Evolutionary conservation across 2,797 vertebrate species (phyloP), one percentile per base, ranked within the genome.

Genomic region (Cygnus olor): DNA sequence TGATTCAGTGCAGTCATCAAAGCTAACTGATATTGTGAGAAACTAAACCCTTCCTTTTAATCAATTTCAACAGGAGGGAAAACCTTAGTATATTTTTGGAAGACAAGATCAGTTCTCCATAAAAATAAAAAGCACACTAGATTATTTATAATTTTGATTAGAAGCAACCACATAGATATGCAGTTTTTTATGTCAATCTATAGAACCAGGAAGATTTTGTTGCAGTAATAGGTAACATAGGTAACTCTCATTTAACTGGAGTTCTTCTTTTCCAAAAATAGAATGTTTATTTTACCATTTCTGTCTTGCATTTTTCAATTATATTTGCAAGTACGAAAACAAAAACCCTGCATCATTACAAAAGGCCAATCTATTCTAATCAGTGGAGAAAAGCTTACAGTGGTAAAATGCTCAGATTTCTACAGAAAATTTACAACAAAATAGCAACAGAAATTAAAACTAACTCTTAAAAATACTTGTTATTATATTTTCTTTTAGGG

Each of bases 401-500:
- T 13, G 10, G 38, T 49, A 87, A 88, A 51, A 90, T 27, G 4
- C 14, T 90, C 27, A 10, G 34, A n/a, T 65, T 63, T 49, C 66
- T 80, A 71, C 64, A 77, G 32, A 63, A 89, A 85, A 94, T 36
- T n/a, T 91, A 78, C 56, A 72, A 82, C 78, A 72, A 71, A 89
- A 54, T 34, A 5, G 34, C 22, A 90, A 84, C 8, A 93, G 56
- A 93, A 95, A 95, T 87, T 90, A 92, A 92, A 94, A 73, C 51
- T 81, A 95, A 94, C 51, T 45, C 36, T 65, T 83, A 76, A 91
- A 91, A 93, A 71, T 66, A 73, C 30, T 73, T 90, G 24, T 74
- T 72, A 40, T 66, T 69, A 82, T 85, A 85, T 73, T 32, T 80
- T 88, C 80, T 91, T 93, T 45, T 73, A 63, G 58, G 53, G 66